Base-by-base conservation (phyloP, 2,797 vertebrate genomes). In the Chromis chromis region DNA sequence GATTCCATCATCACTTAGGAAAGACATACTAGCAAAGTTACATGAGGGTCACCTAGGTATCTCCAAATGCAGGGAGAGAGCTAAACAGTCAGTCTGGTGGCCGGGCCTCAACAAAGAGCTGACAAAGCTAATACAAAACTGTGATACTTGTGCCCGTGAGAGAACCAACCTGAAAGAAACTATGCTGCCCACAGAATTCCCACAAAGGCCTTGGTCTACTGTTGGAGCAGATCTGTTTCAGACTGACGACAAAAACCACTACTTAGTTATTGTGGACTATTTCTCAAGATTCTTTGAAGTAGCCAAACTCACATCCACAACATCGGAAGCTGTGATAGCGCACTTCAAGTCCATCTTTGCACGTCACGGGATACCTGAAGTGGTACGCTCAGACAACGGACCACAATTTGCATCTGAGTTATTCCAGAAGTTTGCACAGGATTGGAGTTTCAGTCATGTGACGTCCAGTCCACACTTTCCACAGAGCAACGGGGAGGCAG, bases 301-400 rank as follows among this genome's bases (percentile, higher is more conserved):
- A 0, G 53, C 46, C 21, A 84, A 69, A 21, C 28, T 72, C 0
- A 72, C 63, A 12, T 54, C 19, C 11, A 69, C 62, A n/a, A 61
- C 54, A 40, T 79, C 64, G 14, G 72, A 65, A 22, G 72, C 60
- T 2, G 69, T 69, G 25, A 44, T 75, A 3, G 24, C 61, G 6
- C 59, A 76, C 3, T 60, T 65, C 9, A 74, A 76, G 24, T 79
- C 68, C 0, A 46, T 74, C 3, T 59, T 81, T 27, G 63, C 68
- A 39, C 13, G 12, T 11, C 36, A 39, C 10, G 12, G 36, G 36
- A 12, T 39, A 39, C 36, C 36, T 11, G 36, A 39, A 3, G 36
- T 39, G 28, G 28, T 31, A 12, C 36, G 10, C 10, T 39, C 36
- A 3, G 36, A 39, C 36, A 39, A 39, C 10, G 36, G 36, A 39